Evolutionary conservation across 1,140 invertebrate species (phyloP), one percentile per base, ranked within the genome.

Genomic region (Cydia splendana): DNA sequence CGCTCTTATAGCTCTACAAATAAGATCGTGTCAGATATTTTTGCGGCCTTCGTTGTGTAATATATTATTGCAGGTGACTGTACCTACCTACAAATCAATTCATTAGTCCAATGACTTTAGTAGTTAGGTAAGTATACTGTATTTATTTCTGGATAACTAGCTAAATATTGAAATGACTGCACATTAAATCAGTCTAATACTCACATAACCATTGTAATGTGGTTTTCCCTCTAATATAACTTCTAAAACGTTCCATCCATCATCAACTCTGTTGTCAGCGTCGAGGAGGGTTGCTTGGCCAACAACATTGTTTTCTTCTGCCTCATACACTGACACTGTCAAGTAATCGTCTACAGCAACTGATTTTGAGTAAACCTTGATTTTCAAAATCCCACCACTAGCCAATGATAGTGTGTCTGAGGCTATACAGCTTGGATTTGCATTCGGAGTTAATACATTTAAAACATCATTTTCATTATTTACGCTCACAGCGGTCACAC

Each of bases 281-380:
- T 38, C 7, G 12, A 45, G 18, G 62, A 65, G 65, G 15, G 15
- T 71, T n/a, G 34, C 38, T n/a, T 20, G 15, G 9, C 67, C 67
- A 34, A 71, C 34, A 38, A 38, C 13, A 71, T 71, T 45, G 30
- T 71, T 38, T 34, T 69, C 67, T 18, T 38, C 67, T 42, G n/a
- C n/a, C 13, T 71, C 67, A 38, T 38, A 38, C n/a, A 71, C 30
- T 6, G 10, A 28, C 9, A 71, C 34, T 15, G 67, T 18, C 34
- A 71, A 34, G 34, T 18, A 71, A n/a, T 71, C 67, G 0, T 71
- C 30, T 5, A 18, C n/a, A 18, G 30, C 6, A 38, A 71, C 2
- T 71, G 67, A 71, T 45, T 71, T 42, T 12, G 67, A 4, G 34
- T 18, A 71, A 71, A 71, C 30, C 2, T 42, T 71, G 9, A 71